Conservation (phyloP, 2,888 invertebrate genomes). For the Phasia obesa region DNA sequence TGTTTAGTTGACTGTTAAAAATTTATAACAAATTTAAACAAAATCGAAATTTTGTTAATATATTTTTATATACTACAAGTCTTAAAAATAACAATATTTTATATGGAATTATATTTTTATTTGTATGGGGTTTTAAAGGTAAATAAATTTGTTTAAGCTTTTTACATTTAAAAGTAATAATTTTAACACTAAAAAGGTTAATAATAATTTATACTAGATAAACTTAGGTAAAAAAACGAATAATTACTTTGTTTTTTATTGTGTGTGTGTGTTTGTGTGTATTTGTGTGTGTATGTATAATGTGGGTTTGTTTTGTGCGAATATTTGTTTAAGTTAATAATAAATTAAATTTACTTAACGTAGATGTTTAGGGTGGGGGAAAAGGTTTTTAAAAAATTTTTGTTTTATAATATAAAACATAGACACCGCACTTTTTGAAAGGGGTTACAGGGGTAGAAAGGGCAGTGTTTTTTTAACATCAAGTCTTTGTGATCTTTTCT, state of each 20-base stretch:
- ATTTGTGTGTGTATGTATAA: slow-evolving; percentile 11
- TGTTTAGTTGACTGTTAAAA: slow-evolving; percentile 3
- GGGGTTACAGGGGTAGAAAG: slow-evolving; percentile 2
- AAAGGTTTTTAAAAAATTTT: slow-evolving; percentile 7
- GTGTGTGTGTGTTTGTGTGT: neutral
- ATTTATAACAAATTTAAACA: slow-evolving; percentile 6
- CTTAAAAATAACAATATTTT: slow-evolving; percentile 57
- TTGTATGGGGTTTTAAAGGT: slow-evolving; percentile 4
- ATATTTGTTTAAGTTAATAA: slow-evolving; percentile 50
- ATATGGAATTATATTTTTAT: slow-evolving; percentile 57
- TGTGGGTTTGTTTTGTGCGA: neutral
- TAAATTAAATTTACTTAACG: slow-evolving; percentile 69
- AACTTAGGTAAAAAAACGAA: slow-evolving; percentile 54
- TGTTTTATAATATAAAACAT: slow-evolving; percentile 10
- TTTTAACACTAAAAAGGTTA: slow-evolving; percentile 50
- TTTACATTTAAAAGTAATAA: slow-evolving; percentile 43
- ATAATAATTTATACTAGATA: slow-evolving; percentile 61
- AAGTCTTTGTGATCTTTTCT: too few relatives aligned
- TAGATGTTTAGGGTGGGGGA: slow-evolving; percentile 18
- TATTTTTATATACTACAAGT: slow-evolving; percentile 43
- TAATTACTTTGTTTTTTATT: slow-evolving; percentile 59
- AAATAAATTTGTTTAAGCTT: slow-evolving; percentile 30
- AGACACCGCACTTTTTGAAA: slow-evolving; percentile 34
- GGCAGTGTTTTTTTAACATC: slow-evolving; percentile 29
- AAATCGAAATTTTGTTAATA: neutral